phyloP scores from a whole-genome alignment of 2,888 invertebrate genomes.

The Chorisops tibialis region DNA sequence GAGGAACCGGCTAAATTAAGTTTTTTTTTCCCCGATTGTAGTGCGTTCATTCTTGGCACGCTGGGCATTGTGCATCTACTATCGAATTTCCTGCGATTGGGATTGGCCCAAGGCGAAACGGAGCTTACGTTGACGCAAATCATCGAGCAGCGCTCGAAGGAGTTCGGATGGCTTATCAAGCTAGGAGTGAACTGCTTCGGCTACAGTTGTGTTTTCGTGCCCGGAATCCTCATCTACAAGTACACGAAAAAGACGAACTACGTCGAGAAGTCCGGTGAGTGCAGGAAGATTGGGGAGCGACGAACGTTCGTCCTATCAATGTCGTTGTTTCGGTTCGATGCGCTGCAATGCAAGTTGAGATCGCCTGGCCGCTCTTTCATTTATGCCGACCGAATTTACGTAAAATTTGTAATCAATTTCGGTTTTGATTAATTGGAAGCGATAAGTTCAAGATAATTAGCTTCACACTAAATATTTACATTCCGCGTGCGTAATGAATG shows the following conservation, averaged over 20 bases:
- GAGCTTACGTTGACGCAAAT: conserved; percentile 48
- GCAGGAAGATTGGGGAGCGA: no score
- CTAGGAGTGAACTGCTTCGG: conserved; percentile 78
- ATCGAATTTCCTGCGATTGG: conserved; percentile 47
- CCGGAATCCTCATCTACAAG: conserved; percentile 77
- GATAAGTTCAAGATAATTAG: no score
- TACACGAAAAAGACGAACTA: conserved; percentile 76
- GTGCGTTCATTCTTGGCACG: conserved; percentile 43
- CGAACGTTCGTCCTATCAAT: no score
- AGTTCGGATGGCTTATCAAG: conserved; percentile 72
- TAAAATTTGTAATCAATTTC: no score
- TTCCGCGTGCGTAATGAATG: no score
- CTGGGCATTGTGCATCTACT: conserved; percentile 48
- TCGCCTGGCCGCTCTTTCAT: no score
- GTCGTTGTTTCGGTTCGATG: no score
- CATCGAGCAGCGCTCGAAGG: conserved; percentile 53
- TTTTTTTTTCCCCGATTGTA: conserved; percentile 30
- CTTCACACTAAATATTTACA: no score
- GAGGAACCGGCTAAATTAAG: neutral
- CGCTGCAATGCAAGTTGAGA: no score
- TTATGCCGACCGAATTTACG: no score
- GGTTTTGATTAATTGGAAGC: no score
- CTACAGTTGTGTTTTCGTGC: conserved; percentile 83
- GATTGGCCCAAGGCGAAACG: conserved; percentile 43
- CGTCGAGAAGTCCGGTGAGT: conserved; percentile 71